Conservation (phyloP, 2,888 invertebrate genomes). For the Macropis europaea region DNA sequence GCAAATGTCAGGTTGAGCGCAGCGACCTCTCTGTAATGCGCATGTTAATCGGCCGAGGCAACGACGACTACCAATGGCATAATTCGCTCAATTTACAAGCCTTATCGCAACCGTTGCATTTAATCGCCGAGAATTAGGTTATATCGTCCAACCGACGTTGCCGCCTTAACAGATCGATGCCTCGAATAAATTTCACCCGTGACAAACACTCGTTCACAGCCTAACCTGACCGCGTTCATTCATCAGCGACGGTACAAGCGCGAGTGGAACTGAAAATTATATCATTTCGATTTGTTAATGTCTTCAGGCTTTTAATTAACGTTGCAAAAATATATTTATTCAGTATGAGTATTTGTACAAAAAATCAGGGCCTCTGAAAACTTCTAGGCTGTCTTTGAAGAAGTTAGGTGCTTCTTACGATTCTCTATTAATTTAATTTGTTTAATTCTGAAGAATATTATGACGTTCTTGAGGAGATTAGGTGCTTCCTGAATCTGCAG, state of each 20-base stretch:
- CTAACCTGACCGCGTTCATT: neutral
- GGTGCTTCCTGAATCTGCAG: too few relatives aligned
- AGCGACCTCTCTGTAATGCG: slow-evolving; percentile 71
- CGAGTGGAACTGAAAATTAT: too few relatives aligned
- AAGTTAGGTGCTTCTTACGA: too few relatives aligned
- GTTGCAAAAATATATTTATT: too few relatives aligned
- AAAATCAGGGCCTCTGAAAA: too few relatives aligned
- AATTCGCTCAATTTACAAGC: slow-evolving; percentile 79
- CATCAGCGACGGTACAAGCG: neutral
- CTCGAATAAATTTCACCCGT: neutral
- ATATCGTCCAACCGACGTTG: slow-evolving; percentile 62
- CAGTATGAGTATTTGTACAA: too few relatives aligned
- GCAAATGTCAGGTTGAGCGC: slow-evolving; percentile 71
- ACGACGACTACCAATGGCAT: slow-evolving; percentile 71
- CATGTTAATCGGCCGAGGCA: slow-evolving; percentile 75
- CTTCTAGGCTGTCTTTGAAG: too few relatives aligned
- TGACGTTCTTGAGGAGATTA: too few relatives aligned
- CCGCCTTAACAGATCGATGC: slow-evolving; percentile 31
- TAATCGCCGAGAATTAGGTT: slow-evolving; percentile 76
- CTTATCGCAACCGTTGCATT: slow-evolving; percentile 76
- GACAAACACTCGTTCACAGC: neutral
- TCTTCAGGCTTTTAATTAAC: too few relatives aligned
- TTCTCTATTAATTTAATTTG: too few relatives aligned
- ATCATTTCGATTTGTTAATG: too few relatives aligned
- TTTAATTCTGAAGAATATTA: too few relatives aligned